Evolutionary conservation across 2,888 invertebrate species (phyloP).

Genomic region (Pyrochroa serraticornis): DNA sequence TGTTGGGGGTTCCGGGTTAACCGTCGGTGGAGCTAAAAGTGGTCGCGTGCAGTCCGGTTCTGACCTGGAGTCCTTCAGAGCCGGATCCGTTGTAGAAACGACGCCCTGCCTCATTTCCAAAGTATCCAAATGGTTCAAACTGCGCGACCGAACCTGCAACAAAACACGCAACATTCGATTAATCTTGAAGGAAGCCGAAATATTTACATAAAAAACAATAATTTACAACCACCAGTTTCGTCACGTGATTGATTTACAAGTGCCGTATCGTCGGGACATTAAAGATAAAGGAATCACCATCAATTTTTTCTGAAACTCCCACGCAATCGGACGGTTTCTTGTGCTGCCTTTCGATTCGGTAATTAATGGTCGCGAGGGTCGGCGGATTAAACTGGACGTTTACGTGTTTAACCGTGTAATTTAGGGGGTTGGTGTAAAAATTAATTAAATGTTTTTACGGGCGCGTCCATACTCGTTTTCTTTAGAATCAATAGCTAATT

Average conservation of each 20-base stretch:
- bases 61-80: slow-evolving; percentile 55
- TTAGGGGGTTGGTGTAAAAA: not conserved
- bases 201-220: slow-evolving; percentile 1
- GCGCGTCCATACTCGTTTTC: not conserved
- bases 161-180: slow-evolving; percentile 19
- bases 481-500: slow-evolving; percentile 30
- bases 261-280: too few species aligned
- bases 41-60: slow-evolving; percentile 57
- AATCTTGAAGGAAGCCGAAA: not conserved
- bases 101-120: slow-evolving; percentile 61
- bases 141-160: slow-evolving; percentile 73
- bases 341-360: not conserved
- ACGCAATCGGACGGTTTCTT: too few species aligned
- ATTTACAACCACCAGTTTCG: not conserved
- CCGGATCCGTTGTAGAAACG: slow-evolving; percentile 43
- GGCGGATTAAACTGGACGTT: not conserved
- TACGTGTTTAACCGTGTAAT: too few species aligned
- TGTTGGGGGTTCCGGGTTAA: slow-evolving; percentile 48
- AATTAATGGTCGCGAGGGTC: not conserved
- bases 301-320: too few species aligned
- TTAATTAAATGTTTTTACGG: slow-evolving; percentile 5
- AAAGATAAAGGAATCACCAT: too few species aligned
- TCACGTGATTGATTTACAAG: too few species aligned
- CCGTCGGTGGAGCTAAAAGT: slow-evolving; percentile 51
- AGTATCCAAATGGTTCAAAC: slow-evolving; percentile 74